Base-by-base conservation (phyloP, 2,797 vertebrate genomes). In the Crypturellus tataupa region DNA sequence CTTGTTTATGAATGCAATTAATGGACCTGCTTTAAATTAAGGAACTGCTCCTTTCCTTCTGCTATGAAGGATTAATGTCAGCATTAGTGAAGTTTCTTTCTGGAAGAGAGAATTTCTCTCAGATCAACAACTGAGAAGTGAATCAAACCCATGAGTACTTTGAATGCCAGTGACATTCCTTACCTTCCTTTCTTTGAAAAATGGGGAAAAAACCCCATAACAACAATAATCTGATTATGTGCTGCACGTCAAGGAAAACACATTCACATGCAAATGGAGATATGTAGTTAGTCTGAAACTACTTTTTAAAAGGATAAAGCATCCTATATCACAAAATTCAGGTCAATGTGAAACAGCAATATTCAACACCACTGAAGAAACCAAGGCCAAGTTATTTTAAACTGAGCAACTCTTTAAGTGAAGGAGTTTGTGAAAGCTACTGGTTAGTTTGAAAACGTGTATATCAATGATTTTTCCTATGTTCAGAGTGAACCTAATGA, bases 21-120 rank as follows among this genome's bases (percentile, higher is more conserved):
- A 63, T 68, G 65, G n/a, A 70, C 35, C 81, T 94, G 92, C 62
- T 96, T 95, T 78, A 81, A 86, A 92, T 96, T 93, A 92, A 53
- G 18, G 40, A 86, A 62, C 46, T 47, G 85, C 60, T 80, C 31
- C 33, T 90, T 87, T 37, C 55, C 83, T 90, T 93, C 51, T 92
- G 27, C 72, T 92, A 42, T 73, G 64, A 90, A 47, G 40, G 68
- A 90, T 96, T 90, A 95, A 88, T 37, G n/a, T 90, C 70, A 93
- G n/a, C 55, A 44, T 88, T 86, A 88, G 96, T 59, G 59, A 92
- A 65, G 27, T 70, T 93, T 93, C 75, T 78, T 29, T 82, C 87
- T 92, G 79, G 70, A 89, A 93, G 42, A 55, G 37, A 76, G 65
- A 68, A 33, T 85, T 44, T 92, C 40, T 95, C 51, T 51, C 39